A percentile compares a stretch with the other conserved stretches of the same genome.
Conservation (phyloP, 2,113 vertebrate species). For the Ivindomyrus marchei region DNA sequence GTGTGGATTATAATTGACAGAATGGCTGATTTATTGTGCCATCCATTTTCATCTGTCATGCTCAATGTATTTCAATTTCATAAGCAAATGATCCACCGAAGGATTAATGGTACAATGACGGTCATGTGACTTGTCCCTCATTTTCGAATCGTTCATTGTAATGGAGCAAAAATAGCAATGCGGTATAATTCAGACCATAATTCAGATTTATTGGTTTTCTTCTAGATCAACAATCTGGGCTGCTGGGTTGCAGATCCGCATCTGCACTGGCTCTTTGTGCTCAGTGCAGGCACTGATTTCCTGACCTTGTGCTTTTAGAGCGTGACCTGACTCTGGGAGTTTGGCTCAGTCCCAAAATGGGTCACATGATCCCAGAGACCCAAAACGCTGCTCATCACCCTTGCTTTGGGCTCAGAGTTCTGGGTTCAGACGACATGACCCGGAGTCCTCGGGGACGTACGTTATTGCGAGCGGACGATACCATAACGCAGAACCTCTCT, state of each 20-base stretch:
- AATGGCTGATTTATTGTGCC: conserved; percentile 47
- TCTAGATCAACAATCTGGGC: conserved; percentile 1
- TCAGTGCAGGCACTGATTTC: not conserved
- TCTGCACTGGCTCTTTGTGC: not conserved
- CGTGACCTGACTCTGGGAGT: conserved; percentile 9
- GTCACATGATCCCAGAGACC: not conserved
- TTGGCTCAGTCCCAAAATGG: conserved; percentile 4
- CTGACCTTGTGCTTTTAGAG: conserved; percentile 5
- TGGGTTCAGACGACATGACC: not conserved
- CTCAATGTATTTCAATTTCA: conserved; percentile 61
- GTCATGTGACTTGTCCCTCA: conserved; percentile 43
- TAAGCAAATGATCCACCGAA: conserved; percentile 52
- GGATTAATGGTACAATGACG: conserved; percentile 56
- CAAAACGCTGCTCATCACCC: not conserved
- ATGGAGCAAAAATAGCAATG: conserved; percentile 16
- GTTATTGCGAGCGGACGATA: not conserved
- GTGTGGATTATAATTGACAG: conserved; percentile 51
- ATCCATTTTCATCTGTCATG: conserved; percentile 59
- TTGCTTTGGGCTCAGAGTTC: not conserved
- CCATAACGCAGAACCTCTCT: not conserved
- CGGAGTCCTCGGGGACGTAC: not conserved
- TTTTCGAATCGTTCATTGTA: conserved; percentile 34
- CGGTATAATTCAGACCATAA: conserved; percentile 5
- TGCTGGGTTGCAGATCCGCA: not conserved
- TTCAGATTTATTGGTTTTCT: conserved; percentile 16